Percentiles rank a stretch among this genome's conserved stretches.
phyloP scores from a whole-genome alignment of 2,888 invertebrate species.

The Hecatera dysodea region DNA sequence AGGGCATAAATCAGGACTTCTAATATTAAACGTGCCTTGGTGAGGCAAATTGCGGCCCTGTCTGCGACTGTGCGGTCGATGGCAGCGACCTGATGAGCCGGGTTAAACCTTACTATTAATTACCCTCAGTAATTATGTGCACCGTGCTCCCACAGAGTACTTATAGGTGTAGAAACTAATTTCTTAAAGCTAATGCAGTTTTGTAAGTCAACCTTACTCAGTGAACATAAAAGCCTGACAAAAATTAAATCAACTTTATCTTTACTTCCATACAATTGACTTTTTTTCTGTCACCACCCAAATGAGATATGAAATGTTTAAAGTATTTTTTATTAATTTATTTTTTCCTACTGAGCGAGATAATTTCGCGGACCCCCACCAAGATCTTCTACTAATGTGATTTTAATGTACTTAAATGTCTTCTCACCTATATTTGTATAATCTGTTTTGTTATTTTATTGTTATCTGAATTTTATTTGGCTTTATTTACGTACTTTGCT shows the following conservation, averaged over 20 bases:
- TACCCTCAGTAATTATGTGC: conserved; percentile 42
- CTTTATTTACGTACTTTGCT: conserved; percentile 68
- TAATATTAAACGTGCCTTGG: conserved; percentile 91
- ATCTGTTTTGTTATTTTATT: conserved; percentile 79
- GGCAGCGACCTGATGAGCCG: conserved; percentile 65
- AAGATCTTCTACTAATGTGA: conserved; percentile 89
- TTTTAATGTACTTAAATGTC: conserved; percentile 90
- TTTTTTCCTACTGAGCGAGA: conserved; percentile 83
- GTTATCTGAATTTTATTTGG: conserved; percentile 67
- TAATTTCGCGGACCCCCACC: conserved; percentile 85
- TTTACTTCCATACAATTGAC: conserved; percentile 87
- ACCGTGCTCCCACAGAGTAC: not conserved
- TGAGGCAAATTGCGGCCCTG: conserved; percentile 86
- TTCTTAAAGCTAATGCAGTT: not conserved
- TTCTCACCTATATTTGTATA: conserved; percentile 83
- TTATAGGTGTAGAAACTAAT: not conserved
- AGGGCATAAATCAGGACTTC: conserved; percentile 90
- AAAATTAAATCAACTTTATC: conserved; percentile 76
- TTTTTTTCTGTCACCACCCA: conserved; percentile 78
- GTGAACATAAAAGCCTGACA: conserved; percentile 38
- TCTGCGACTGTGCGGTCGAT: conserved; percentile 77
- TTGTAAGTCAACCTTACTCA: conserved; percentile 16
- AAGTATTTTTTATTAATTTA: conserved; percentile 86
- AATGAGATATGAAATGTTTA: conserved; percentile 83
- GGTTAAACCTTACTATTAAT: conserved; percentile 59